These are phyloP conservation scores for Athrips mouffetella DNA, from an alignment of 2,888 invertebrate genomes.

Conservation along the genomic window DNA sequence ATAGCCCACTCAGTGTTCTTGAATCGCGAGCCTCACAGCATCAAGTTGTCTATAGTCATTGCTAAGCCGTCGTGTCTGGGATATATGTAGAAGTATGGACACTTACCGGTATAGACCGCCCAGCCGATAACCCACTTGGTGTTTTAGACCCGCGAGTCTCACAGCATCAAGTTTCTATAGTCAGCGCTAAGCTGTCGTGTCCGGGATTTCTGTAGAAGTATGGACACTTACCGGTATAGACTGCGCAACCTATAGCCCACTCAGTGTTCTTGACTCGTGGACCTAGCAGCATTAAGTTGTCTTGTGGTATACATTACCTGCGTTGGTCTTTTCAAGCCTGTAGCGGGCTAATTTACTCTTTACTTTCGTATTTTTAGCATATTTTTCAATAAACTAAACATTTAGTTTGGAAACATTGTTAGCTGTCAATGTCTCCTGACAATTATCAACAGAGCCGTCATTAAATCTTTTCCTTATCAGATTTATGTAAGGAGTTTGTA, in stretches of 20 bases:
- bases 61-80: too few species aligned
- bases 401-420: too few species aligned
- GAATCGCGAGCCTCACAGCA: constrained; percentile 86
- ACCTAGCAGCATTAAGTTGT: constrained; percentile 87
- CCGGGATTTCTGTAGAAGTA: constrained; percentile 58
- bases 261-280: constrained; percentile 89
- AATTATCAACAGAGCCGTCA: too few species aligned
- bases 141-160: constrained; percentile 88
- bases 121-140: constrained; percentile 88
- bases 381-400: too few species aligned
- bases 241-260: constrained; percentile 86
- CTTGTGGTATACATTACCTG: too few species aligned
- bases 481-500: too few species aligned
- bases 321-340: too few species aligned
- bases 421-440: too few species aligned
- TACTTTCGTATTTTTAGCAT: too few species aligned
- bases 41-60: constrained; percentile 86
- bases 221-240: constrained; percentile 87
- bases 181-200: constrained; percentile 70
- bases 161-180: constrained; percentile 85
- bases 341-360: too few species aligned
- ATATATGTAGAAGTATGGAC: too few species aligned
- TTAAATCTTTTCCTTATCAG: too few species aligned
- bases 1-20: constrained; percentile 88
- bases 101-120: constrained; percentile 87